Conservation (phyloP, 2,797 vertebrate genomes). For the Chloroceryle amazona region DNA sequence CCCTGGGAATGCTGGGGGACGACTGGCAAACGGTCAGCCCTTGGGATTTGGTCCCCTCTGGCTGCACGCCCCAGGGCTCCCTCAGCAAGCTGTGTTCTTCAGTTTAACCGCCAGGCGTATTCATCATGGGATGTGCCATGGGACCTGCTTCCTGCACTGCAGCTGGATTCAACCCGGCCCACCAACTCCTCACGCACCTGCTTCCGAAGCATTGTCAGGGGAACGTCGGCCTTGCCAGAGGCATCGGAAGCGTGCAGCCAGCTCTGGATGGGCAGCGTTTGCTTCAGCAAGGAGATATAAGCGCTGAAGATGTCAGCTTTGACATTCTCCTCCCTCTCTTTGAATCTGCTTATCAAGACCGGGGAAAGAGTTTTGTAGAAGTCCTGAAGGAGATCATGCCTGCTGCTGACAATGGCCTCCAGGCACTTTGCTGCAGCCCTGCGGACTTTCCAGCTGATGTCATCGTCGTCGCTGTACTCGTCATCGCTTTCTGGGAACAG, state of each 20-base stretch:
- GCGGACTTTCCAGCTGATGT: slow-evolving; percentile 97
- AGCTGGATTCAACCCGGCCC: neutral
- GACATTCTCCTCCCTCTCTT: slow-evolving; percentile 95
- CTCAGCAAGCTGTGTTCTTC: neutral
- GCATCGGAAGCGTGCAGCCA: slow-evolving; percentile 72
- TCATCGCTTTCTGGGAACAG: slow-evolving; percentile 88
- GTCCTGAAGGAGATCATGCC: slow-evolving; percentile 88
- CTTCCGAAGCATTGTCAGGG: slow-evolving; percentile 83
- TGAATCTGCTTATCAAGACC: slow-evolving; percentile 89
- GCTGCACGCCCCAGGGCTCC: neutral
- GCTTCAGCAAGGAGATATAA: slow-evolving; percentile 89
- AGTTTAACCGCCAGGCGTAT: neutral
- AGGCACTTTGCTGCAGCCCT: slow-evolving; percentile 92
- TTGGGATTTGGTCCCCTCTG: neutral
- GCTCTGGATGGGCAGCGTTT: slow-evolving; percentile 82
- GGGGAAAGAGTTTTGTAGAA: slow-evolving; percentile 90
- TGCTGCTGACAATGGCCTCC: slow-evolving; percentile 87
- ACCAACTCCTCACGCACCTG: slow-evolving; percentile 80
- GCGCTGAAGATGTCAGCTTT: slow-evolving; percentile 90
- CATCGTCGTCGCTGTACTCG: slow-evolving; percentile 94
- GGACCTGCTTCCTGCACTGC: neutral
- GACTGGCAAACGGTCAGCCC: neutral
- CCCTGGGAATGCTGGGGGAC: accelerated
- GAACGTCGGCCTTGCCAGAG: slow-evolving; percentile 79
- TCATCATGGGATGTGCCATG: accelerated